These are phyloP conservation scores for Catalaphyllia jardinei DNA, from an alignment of 64 coral and sea anemone genomes.

Conservation along the genomic window DNA sequence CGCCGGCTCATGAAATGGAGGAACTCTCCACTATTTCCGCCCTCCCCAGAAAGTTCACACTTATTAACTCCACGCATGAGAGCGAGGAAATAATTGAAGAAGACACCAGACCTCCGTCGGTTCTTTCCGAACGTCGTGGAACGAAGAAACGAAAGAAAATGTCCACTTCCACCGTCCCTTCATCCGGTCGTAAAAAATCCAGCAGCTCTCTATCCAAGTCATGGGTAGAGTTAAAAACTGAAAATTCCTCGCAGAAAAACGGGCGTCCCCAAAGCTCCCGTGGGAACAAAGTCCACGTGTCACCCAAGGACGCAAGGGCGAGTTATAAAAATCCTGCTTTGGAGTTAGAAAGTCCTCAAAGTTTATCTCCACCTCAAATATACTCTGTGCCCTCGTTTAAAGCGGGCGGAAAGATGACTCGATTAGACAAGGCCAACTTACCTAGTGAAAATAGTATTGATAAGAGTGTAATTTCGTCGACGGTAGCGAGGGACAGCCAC, in stretches of 20 bases:
- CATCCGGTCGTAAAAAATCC: slow-evolving; percentile 11
- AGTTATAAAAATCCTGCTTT: slow-evolving; percentile 22
- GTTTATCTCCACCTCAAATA: not conserved
- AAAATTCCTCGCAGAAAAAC: not conserved
- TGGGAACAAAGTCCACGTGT: not conserved
- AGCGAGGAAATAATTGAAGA: slow-evolving; percentile 50
- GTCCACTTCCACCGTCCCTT: not conserved
- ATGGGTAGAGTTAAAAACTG: slow-evolving; percentile 45
- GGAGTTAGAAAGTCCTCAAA: slow-evolving; percentile 3
- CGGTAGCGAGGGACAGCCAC: not conserved
- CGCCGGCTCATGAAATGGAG: not conserved
- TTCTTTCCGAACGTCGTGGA: slow-evolving; percentile 12
- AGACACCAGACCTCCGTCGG: not conserved
- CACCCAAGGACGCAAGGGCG: not conserved
- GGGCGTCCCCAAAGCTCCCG: slow-evolving; percentile 26
- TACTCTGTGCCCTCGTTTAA: slow-evolving; percentile 25
- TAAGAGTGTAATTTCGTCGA: not conserved
- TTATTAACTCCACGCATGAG: slow-evolving; percentile 49
- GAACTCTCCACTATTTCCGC: not conserved
- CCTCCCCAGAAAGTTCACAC: slow-evolving; percentile 18
- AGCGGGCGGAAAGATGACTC: not conserved
- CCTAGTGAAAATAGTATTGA: not conserved
- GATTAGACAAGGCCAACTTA: not conserved
- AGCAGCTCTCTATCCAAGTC: slow-evolving; percentile 32
- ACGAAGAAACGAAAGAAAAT: not conserved